These are phyloP conservation scores for Leptosomus discolor DNA, from an alignment of 2,113 vertebrate species.

Conservation along the genomic window DNA sequence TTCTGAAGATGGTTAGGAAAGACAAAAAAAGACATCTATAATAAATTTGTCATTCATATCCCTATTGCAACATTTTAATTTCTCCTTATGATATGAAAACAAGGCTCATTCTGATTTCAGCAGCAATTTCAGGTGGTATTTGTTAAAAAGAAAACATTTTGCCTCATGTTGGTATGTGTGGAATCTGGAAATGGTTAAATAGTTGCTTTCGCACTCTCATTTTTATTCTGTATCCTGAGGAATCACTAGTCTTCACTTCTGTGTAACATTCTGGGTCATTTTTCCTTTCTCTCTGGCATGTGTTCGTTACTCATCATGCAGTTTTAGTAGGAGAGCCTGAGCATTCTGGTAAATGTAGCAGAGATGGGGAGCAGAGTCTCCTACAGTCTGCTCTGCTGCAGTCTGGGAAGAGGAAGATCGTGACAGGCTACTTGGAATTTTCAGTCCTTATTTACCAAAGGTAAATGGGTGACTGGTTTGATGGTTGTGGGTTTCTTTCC, in stretches of 20 bases:
- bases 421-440: neutral
- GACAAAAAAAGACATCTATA: neutral
- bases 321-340: neutral
- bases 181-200: neutral
- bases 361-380: neutral
- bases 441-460: neutral
- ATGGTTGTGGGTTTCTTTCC: neutral
- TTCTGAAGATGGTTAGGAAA: neutral
- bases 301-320: fast-evolving
- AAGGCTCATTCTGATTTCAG: neutral
- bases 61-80: neutral
- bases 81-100: neutral
- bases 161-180: neutral
- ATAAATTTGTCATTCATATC: neutral
- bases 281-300: neutral
- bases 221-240: neutral
- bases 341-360: neutral
- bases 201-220: neutral
- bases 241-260: neutral
- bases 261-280: neutral
- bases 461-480: neutral
- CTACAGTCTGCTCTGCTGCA: neutral
- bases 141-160: neutral
- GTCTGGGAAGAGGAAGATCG: fast-evolving
- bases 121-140: neutral